Evolutionary conservation across 92 coral and sea anemone species (phyloP), one percentile per base, ranked within the genome.

Genomic region (Ricordea florida): DNA sequence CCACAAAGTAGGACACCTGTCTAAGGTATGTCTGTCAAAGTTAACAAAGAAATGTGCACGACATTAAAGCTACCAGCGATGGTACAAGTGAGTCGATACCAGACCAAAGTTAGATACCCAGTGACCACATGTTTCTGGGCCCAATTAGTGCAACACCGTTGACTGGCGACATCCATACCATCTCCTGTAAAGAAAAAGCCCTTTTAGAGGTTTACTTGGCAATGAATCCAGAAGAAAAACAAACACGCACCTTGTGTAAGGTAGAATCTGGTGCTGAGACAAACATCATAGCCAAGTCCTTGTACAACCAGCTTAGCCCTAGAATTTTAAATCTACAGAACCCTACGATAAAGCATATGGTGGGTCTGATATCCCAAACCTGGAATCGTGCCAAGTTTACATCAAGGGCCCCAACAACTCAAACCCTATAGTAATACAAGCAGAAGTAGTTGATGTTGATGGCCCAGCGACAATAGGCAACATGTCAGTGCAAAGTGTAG

Each of bases 211-310:
- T 70, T 15, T 44, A 72, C 31, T 6, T 81, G 13, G 17, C 81
- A 32, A n/a, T 71, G 6, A 59, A 34, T 13, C 62, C 62, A 11
- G 15, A 5, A 24, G 87, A 51, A 9, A 44, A 41, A 16, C 79
- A 79, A 31, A 57, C 43, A 33, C 36, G 20, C 6, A 38, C 68
- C 33, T 2, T 48, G 41, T 66, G 85, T 33, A 79, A 79, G 41
- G 40, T 79, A 67, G 85, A 67, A 69, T 79, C 78, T 43, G 78
- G 78, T 33, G 78, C 85, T 1, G 86, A 79, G 23, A 66, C 84
- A 20, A 79, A 50, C 55, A 66, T 79, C 20, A 24, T 81, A 8
- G 76, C 86, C 15, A 82, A 72, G 68, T 62, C 87, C 55, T 5
- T 74, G 69, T 81, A 81, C 63, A 51, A 72, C 55, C 72, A 81